These are phyloP conservation scores for Nomada ferruginata DNA, from an alignment of 2,888 invertebrate species.

Conservation along the genomic window DNA sequence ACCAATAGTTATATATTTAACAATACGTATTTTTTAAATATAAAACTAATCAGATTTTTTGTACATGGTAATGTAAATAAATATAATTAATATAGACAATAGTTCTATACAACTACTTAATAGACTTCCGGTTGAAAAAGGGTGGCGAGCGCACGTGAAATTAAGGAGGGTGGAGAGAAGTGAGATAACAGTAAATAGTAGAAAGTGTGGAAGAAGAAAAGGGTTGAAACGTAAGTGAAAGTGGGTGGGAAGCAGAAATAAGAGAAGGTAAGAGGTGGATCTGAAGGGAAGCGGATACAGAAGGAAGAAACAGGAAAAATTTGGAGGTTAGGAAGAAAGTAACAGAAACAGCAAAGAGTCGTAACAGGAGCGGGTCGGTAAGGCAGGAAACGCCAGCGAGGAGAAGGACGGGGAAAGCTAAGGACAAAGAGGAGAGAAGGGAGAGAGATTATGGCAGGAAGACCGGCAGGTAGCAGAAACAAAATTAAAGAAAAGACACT, in stretches of 20 bases:
- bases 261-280: not conserved
- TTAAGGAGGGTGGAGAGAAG: not conserved
- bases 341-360: not conserved
- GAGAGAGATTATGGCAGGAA: not conserved
- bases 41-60: no score
- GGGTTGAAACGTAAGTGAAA: not conserved
- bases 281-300: not conserved
- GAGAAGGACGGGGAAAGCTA: not conserved
- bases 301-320: no score
- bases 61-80: no score
- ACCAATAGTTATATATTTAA: no score
- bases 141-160: not conserved
- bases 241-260: not conserved
- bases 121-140: no score
- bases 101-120: no score
- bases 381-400: not conserved
- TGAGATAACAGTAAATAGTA: not conserved
- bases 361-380: not conserved
- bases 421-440: not conserved
- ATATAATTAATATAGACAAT: no score
- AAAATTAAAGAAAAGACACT: not conserved
- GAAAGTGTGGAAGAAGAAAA: not conserved
- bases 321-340: not conserved
- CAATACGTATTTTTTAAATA: no score
- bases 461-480: not conserved